Evolutionary conservation across 2,113 vertebrate genomes (phyloP).

Genomic region (Bubo scandiacus): DNA sequence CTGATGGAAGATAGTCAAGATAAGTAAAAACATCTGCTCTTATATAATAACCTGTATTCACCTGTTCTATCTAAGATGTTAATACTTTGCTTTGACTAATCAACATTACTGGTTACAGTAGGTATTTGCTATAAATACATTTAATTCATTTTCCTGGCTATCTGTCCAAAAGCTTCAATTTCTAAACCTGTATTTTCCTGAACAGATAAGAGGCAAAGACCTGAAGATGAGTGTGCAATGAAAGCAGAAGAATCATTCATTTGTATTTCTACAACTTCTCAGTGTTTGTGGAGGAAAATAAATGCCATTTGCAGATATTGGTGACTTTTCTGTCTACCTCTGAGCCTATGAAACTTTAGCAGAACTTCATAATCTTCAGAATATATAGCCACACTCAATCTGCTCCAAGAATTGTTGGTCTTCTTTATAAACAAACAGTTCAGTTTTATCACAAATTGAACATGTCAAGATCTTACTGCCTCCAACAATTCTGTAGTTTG

Average conservation of each 20-base stretch:
- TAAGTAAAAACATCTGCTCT: background rate
- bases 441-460: background rate
- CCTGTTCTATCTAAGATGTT: background rate
- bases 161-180: background rate
- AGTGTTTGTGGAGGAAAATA: background rate
- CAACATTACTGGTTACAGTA: background rate
- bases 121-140: background rate
- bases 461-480: background rate
- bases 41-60: background rate
- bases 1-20: background rate
- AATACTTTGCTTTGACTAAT: background rate
- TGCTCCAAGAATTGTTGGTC: background rate
- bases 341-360: background rate
- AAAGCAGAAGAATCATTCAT: background rate
- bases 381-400: background rate
- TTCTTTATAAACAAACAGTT: background rate
- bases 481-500: background rate
- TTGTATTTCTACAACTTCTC: background rate
- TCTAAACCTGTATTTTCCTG: background rate
- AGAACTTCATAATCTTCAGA: background rate
- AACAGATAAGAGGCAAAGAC: background rate
- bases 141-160: background rate
- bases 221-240: background rate
- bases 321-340: background rate
- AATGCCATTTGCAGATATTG: background rate